These are phyloP conservation scores for Melanotaenia pygmaea DNA, from an alignment of 2,797 vertebrate genomes.

Conservation along the genomic window DNA sequence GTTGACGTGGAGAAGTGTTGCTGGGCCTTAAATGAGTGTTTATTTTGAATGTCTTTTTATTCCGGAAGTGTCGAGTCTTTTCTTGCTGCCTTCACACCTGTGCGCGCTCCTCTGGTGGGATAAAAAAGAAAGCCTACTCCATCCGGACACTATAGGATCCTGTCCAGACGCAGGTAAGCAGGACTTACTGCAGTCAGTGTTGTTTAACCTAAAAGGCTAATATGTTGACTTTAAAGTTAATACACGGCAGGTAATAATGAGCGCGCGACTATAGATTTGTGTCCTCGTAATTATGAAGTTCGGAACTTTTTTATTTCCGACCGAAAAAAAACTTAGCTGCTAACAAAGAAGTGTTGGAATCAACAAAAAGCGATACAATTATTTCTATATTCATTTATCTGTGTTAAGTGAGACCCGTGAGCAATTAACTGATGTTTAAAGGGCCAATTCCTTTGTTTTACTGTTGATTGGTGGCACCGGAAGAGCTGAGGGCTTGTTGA, in stretches of 20 bases:
- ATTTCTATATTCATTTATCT: neutral
- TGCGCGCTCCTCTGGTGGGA: constrained; percentile 27
- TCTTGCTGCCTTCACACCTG: constrained; percentile 45
- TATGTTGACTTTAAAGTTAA: neutral
- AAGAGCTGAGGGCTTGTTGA: too few relatives aligned
- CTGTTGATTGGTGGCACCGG: too few relatives aligned
- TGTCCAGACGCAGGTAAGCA: constrained; percentile 59
- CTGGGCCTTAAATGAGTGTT: neutral
- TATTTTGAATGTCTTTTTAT: constrained; percentile 47
- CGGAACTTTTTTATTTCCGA: neutral
- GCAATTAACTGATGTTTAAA: neutral
- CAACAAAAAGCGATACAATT: neutral
- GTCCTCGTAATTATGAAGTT: neutral
- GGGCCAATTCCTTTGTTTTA: neutral
- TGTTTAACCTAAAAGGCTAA: neutral
- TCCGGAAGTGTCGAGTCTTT: constrained; percentile 22
- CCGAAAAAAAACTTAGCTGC: neutral
- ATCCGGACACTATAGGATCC: constrained; percentile 38
- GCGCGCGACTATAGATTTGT: neutral
- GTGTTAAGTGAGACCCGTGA: neutral
- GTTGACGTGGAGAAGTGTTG: neutral
- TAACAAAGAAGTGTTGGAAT: neutral
- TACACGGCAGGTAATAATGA: neutral
- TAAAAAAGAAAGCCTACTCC: constrained; percentile 18
- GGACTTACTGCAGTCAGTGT: constrained; percentile 5